These are phyloP conservation scores for Dinoponera quadriceps DNA, from an alignment of 1,140 invertebrate genomes.

Conservation along the genomic window DNA sequence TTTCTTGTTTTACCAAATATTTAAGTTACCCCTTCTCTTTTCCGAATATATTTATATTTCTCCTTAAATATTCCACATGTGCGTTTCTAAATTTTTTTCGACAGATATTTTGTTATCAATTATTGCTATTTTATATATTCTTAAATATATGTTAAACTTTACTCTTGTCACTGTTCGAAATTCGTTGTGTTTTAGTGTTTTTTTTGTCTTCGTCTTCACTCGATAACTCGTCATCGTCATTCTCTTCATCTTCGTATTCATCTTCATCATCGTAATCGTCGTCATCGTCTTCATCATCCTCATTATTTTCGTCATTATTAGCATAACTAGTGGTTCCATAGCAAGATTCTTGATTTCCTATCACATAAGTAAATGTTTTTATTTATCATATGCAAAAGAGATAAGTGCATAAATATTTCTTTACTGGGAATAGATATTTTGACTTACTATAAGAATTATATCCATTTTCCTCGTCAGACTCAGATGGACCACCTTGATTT, in stretches of 20 bases:
- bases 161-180: conserved; percentile 27
- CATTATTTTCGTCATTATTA: conserved; percentile 85
- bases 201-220: conserved; percentile 60
- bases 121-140: conserved; percentile 22
- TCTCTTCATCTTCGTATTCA: conserved; percentile 60
- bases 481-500: conserved; percentile 86
- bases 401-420: background rate
- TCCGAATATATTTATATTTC: background rate
- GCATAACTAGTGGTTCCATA: conserved; percentile 85
- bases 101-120: conserved; percentile 26
- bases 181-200: conserved; percentile 20
- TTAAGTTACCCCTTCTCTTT: background rate
- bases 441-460: conserved; percentile 79
- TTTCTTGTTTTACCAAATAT: conserved; percentile 24
- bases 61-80: background rate
- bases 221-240: conserved; percentile 45
- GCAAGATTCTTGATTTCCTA: conserved; percentile 79
- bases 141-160: conserved; percentile 40
- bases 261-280: conserved; percentile 73
- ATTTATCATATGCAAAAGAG: background rate
- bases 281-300: conserved; percentile 82
- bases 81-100: background rate
- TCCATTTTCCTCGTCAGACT: conserved; percentile 84
- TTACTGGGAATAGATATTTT: conserved; percentile 1
- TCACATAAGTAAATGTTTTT: conserved; percentile 7